Evolutionary conservation across 2,888 invertebrate species (phyloP).

Genomic region (Brachyptera putata): DNA sequence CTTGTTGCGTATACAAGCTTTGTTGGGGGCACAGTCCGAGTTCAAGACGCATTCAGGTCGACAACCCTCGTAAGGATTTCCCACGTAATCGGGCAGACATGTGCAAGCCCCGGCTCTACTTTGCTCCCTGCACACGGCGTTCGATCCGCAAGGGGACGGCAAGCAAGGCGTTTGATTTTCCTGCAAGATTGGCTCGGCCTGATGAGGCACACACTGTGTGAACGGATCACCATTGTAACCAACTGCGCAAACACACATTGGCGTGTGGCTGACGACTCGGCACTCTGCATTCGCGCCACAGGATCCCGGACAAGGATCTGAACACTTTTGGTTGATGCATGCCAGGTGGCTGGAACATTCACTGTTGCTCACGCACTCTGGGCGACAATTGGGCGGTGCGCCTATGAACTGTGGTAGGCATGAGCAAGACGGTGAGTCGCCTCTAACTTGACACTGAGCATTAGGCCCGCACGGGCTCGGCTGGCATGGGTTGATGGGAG

Average conservation of each 20-base stretch:
- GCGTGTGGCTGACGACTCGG: conserved; percentile 69
- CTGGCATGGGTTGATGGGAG: conserved; percentile 37
- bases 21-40: conserved; percentile 49
- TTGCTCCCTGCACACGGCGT: conserved; percentile 51
- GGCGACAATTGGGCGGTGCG: conserved; percentile 54
- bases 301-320: conserved; percentile 59
- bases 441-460: conserved; percentile 46
- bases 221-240: conserved; percentile 76
- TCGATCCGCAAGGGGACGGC: conserved; percentile 48
- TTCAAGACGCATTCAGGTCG: conserved; percentile 38
- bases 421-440: conserved; percentile 59
- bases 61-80: conserved; percentile 40
- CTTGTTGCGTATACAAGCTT: conserved; percentile 71
- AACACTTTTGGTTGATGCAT: conserved; percentile 42
- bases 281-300: conserved; percentile 73
- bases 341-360: conserved; percentile 39
- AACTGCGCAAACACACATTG: conserved; percentile 61
- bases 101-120: conserved; percentile 37
- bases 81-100: conserved; percentile 38
- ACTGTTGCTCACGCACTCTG: conserved; percentile 38
- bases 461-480: conserved; percentile 40
- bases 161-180: conserved; percentile 54
- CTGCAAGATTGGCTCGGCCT: conserved; percentile 32
- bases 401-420: conserved; percentile 65
- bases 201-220: conserved; percentile 51